phyloP scores from a whole-genome alignment of 2,888 invertebrate species.

The Mesoligia furuncula region DNA sequence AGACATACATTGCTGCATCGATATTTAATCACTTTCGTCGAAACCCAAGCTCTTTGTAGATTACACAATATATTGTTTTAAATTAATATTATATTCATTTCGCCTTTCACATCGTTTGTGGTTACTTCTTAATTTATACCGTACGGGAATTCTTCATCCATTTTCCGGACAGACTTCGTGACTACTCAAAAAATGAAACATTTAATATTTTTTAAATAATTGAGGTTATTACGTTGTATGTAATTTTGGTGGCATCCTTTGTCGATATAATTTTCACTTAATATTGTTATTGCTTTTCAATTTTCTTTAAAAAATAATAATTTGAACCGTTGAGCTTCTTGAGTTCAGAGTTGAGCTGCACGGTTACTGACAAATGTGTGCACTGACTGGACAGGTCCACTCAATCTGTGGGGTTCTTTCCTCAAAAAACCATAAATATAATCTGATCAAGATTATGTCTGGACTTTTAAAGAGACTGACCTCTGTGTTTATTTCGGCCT shows the following conservation, averaged over 20 bases:
- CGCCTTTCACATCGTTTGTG: conserved; percentile 3
- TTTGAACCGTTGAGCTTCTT: too few species aligned
- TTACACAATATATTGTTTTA: conserved; percentile 15
- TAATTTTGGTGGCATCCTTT: background rate
- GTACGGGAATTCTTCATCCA: conserved; percentile 2
- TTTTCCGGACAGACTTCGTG: background rate
- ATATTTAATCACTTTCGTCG: conserved; percentile 5
- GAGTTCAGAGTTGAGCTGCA: too few species aligned
- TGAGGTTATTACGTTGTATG: background rate
- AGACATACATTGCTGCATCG: background rate
- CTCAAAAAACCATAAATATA: background rate
- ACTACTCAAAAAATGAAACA: background rate
- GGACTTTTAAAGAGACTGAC: background rate
- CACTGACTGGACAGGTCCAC: too few species aligned
- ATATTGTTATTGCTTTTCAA: background rate
- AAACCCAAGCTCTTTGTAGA: background rate
- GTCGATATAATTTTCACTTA: too few species aligned
- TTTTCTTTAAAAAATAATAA: too few species aligned
- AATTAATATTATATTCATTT: conserved; percentile 23
- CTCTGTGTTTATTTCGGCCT: background rate
- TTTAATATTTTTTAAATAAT: background rate
- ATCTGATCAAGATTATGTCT: background rate
- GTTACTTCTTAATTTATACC: conserved; percentile 29
- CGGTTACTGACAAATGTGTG: too few species aligned
- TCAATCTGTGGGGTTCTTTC: background rate